Conservation (phyloP, 2,113 vertebrate genomes). For the Hypanus sabinus region DNA sequence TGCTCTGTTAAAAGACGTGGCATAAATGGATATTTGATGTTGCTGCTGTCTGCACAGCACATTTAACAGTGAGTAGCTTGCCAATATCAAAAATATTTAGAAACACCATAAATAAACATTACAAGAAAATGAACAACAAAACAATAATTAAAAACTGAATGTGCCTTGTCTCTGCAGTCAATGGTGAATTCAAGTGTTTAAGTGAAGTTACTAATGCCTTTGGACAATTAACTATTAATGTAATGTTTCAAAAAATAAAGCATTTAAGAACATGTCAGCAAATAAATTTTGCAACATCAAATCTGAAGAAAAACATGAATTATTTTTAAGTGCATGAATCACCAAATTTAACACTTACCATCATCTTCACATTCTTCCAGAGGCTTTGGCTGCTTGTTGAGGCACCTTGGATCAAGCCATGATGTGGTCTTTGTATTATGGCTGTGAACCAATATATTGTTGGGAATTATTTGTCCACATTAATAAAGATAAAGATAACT, state of each 20-base stretch:
- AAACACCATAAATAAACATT: not conserved
- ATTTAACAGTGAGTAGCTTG: not conserved
- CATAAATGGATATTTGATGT: too few relatives aligned
- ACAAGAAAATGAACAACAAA: not conserved
- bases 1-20: too few relatives aligned
- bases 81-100: not conserved
- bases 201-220: not conserved
- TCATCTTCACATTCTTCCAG: slow-evolving; percentile 99
- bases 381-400: slow-evolving; percentile 96
- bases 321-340: not conserved
- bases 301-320: not conserved
- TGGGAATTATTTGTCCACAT: not conserved
- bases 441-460: slow-evolving; percentile 54
- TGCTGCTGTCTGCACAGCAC: not conserved
- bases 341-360: slow-evolving; percentile 60
- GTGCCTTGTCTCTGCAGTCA: not conserved
- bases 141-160: not conserved
- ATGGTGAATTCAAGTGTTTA: not conserved
- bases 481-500: not conserved
- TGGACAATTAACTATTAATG: not conserved
- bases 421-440: slow-evolving; percentile 99
- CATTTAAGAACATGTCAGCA: not conserved
- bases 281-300: not conserved
- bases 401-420: slow-evolving; percentile 98
- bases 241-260: not conserved